These are phyloP conservation scores for Lomographa bimaculata DNA, from an alignment of 2,888 invertebrate species.

Conservation along the genomic window DNA sequence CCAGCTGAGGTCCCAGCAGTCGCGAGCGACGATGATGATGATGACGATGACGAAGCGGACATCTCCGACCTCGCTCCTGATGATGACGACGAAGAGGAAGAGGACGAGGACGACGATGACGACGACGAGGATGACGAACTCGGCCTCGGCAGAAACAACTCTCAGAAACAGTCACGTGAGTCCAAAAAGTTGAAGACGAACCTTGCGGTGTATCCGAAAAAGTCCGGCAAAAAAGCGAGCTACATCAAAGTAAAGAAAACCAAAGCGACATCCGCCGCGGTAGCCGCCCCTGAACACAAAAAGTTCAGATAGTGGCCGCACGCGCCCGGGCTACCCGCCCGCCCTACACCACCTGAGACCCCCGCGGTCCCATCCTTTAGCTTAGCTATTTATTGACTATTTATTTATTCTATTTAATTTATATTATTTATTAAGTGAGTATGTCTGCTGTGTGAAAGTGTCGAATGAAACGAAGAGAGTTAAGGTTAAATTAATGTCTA, in stretches of 20 bases:
- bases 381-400: conserved; percentile 84
- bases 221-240: conserved; percentile 76
- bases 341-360: conserved; percentile 75
- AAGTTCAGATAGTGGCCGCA: conserved; percentile 81
- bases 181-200: conserved; percentile 86
- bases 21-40: conserved; percentile 69
- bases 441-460: conserved; percentile 79
- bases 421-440: conserved; percentile 84
- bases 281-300: conserved; percentile 76
- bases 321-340: conserved; percentile 59
- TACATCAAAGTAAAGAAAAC: conserved; percentile 81
- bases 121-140: conserved; percentile 87
- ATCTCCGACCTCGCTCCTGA: conserved; percentile 74
- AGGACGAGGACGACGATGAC: conserved; percentile 86
- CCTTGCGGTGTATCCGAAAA: conserved; percentile 70
- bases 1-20: conserved; percentile 54
- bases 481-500: conserved; percentile 83
- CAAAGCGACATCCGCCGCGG: conserved; percentile 76
- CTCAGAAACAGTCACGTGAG: conserved; percentile 90
- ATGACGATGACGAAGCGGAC: conserved; percentile 66
- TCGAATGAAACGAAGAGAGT: conserved; percentile 75
- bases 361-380: conserved; percentile 75
- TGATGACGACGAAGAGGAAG: conserved; percentile 86
- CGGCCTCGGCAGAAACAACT: conserved; percentile 82
- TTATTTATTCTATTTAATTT: conserved; percentile 84